A percentile compares a stretch with the other conserved stretches of the same genome.
These are phyloP conservation scores for Drosophila varians DNA, from an alignment of 1,140 invertebrate species.

Conservation along the genomic window DNA sequence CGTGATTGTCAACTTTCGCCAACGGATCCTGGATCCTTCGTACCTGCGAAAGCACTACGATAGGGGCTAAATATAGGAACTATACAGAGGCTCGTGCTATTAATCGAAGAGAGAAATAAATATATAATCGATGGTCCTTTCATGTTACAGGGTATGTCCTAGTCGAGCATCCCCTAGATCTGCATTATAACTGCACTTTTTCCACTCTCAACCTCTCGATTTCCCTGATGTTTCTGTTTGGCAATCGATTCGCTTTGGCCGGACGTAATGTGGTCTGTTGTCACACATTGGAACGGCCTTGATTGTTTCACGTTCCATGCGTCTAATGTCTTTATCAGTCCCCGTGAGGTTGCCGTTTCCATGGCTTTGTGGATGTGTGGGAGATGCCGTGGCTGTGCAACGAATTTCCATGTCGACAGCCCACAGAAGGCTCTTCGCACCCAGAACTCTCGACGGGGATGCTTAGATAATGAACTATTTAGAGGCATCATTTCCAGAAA, in stretches of 20 bases:
- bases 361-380: constrained; percentile 8
- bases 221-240: constrained; percentile 29
- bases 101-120: constrained; percentile 25
- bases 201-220: constrained; percentile 12
- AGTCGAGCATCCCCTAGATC: neutral
- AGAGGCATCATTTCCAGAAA: constrained; percentile 36
- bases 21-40: neutral
- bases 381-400: constrained; percentile 47
- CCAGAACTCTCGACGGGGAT: constrained; percentile 25
- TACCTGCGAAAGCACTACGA: constrained; percentile 45
- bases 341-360: neutral
- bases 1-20: constrained; percentile 39
- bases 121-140: constrained; percentile 28
- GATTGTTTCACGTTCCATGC: constrained; percentile 51
- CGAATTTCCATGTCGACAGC: constrained; percentile 37
- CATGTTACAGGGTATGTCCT: constrained; percentile 1
- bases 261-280: constrained; percentile 59
- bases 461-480: constrained; percentile 52
- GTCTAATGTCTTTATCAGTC: constrained; percentile 65
- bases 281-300: constrained; percentile 67
- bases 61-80: neutral
- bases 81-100: constrained; percentile 9
- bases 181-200: constrained; percentile 2
- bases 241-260: constrained; percentile 71
- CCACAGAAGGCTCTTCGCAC: constrained; percentile 34